These are phyloP conservation scores for Fulmarus glacialis DNA, from an alignment of 2,113 vertebrate species.

Conservation along the genomic window DNA sequence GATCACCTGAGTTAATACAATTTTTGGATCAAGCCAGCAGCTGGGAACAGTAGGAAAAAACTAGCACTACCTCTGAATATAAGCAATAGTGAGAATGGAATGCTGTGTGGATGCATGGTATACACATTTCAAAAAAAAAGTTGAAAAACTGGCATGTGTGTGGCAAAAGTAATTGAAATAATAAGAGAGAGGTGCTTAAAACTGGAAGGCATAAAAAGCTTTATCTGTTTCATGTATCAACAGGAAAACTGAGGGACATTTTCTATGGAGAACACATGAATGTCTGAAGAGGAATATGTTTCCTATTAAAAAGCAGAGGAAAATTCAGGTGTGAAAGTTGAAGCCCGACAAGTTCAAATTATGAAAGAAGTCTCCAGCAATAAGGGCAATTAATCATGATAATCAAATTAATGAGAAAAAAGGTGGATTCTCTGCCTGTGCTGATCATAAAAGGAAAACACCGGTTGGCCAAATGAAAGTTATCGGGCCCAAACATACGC, in stretches of 20 bases:
- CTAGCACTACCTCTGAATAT: not conserved
- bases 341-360: not conserved
- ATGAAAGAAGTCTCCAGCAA: not conserved
- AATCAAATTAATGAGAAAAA: not conserved
- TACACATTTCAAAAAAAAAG: not conserved
- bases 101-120: not conserved
- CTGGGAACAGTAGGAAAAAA: not conserved
- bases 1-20: not conserved
- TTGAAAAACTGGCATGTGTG: not conserved
- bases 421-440: not conserved
- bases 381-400: not conserved
- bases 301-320: not conserved
- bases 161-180: not conserved
- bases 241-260: not conserved
- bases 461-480: not conserved
- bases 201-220: not conserved
- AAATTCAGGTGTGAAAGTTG: not conserved
- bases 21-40: not conserved
- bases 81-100: not conserved
- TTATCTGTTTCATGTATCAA: not conserved
- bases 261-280: not conserved
- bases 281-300: not conserved
- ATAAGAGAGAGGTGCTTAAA: not conserved
- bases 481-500: not conserved
- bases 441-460: not conserved